These are phyloP conservation scores for Micropoecilia bifurca DNA, from an alignment of 2,797 vertebrate species.

Conservation along the genomic window DNA sequence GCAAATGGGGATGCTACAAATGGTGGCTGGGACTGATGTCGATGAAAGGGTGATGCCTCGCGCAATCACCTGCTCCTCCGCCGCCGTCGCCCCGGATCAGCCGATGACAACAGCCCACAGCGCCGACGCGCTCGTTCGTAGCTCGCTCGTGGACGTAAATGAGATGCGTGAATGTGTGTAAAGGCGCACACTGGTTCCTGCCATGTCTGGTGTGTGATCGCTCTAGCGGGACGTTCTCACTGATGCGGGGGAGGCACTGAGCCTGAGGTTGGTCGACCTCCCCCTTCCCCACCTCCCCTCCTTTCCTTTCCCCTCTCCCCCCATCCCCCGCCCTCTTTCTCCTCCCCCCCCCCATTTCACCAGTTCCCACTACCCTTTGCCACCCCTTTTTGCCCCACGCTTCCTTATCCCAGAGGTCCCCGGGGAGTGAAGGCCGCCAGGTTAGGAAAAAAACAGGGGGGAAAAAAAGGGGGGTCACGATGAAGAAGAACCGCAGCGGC, in stretches of 20 bases:
- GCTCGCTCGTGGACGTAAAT: slow-evolving; percentile 73
- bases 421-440: slow-evolving; percentile 66
- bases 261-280: slow-evolving; percentile 85
- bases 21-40: slow-evolving; percentile 87
- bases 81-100: slow-evolving; percentile 75
- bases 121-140: slow-evolving; percentile 63
- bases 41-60: slow-evolving; percentile 97
- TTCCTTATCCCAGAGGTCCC: slow-evolving; percentile 55
- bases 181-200: slow-evolving; percentile 80
- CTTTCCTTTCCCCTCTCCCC: slow-evolving; percentile 63
- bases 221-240: slow-evolving; percentile 82
- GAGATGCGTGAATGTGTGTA: slow-evolving; percentile 77
- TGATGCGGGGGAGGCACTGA: slow-evolving; percentile 86
- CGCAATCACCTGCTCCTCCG: slow-evolving; percentile 82
- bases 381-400: slow-evolving; percentile 6
- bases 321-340: not conserved
- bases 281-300: slow-evolving; percentile 48
- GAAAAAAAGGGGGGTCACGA: slow-evolving; percentile 72
- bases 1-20: slow-evolving; percentile 92
- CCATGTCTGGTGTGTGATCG: slow-evolving; percentile 84
- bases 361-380: slow-evolving; percentile 12
- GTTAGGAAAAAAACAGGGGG: slow-evolving; percentile 53
- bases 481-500: slow-evolving; percentile 98
- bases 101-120: slow-evolving; percentile 69
- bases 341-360: not conserved